Evolutionary conservation across 2,888 invertebrate species (phyloP).

Genomic region (Eupithecia vulgata): DNA sequence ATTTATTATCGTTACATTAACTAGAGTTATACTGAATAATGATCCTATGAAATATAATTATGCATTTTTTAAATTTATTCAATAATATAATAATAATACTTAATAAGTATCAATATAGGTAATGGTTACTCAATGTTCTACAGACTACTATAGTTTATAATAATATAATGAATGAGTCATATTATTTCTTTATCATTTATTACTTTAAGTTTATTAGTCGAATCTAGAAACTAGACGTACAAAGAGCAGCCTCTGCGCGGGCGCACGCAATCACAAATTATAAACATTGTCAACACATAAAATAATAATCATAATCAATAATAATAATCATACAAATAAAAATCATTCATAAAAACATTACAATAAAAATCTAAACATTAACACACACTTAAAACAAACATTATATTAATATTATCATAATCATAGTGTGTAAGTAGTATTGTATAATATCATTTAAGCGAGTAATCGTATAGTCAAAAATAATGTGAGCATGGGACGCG

Average conservation of each 20-base stretch:
- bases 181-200: constrained; percentile 77
- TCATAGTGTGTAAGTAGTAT: constrained; percentile 82
- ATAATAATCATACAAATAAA: constrained; percentile 84
- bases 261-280: constrained; percentile 78
- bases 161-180: constrained; percentile 80
- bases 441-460: constrained; percentile 82
- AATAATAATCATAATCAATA: constrained; percentile 80
- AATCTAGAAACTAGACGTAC: constrained; percentile 76
- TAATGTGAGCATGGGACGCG: constrained; percentile 79
- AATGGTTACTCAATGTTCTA: constrained; percentile 84
- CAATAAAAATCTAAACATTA: constrained; percentile 85
- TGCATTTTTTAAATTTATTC: constrained; percentile 84
- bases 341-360: constrained; percentile 85
- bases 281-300: constrained; percentile 83
- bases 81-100: constrained; percentile 84
- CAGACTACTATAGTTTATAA: constrained; percentile 81
- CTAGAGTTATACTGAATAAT: constrained; percentile 85
- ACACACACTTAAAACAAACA: constrained; percentile 85
- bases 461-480: constrained; percentile 83
- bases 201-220: constrained; percentile 80
- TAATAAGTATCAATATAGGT: constrained; percentile 84
- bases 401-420: constrained; percentile 84
- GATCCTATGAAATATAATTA: constrained; percentile 85
- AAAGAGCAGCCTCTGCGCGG: constrained; percentile 76
- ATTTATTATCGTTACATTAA: constrained; percentile 83